Base-by-base conservation (phyloP, 2,888 invertebrate species). In the Scaptomyza cyrtandrae region DNA sequence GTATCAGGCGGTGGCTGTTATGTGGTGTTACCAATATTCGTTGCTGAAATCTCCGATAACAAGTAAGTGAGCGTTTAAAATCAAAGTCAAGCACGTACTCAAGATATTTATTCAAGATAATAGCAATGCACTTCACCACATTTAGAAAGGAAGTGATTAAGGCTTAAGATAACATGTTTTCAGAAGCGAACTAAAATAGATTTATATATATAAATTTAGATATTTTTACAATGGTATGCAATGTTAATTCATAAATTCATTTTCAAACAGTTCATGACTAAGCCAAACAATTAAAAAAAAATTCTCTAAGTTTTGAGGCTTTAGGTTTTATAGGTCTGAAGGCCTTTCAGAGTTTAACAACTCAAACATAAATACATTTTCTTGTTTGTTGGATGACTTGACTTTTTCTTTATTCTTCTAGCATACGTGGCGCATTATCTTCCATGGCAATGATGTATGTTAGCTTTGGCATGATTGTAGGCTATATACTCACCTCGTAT, bases 11-110 rank as follows among this genome's bases (percentile, higher is more conserved):
- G 91, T 16, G 91, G 89, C 11, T 60, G 82, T 6, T 91, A 88
- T 55, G 75, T 90, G 3, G 72, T 80, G 1, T 61, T 90, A 13
- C 90, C 91, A 19, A 75, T 91, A 53, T 91, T 80, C 45, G 75
- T 91, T 9, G 78, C 89, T 10, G 91, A 91, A 78, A 91, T 91
- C 31, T 80, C 90, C 6, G 87, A 90, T 55, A 78, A 78, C 27
- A 75, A 75, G 91, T 91, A 67, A 83, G 86, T 81, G 4, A 6
- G 24, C n/a, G n/a, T 3, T 41, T 44, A 7, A 6, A 11, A 37
- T 44, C 35, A 37, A 14, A 1, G 14, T 35, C 9, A 50, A 65
- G 29, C 46, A 43, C 37, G 10, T 48, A 48, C 41, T 63, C 49
- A 11, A 24, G 29, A 43, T 53, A 43, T 53, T 64, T 10, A 10